Evolutionary conservation across 2,888 invertebrate genomes (phyloP), one percentile per base, ranked within the genome.

Genomic region (Heliothis peltigera): DNA sequence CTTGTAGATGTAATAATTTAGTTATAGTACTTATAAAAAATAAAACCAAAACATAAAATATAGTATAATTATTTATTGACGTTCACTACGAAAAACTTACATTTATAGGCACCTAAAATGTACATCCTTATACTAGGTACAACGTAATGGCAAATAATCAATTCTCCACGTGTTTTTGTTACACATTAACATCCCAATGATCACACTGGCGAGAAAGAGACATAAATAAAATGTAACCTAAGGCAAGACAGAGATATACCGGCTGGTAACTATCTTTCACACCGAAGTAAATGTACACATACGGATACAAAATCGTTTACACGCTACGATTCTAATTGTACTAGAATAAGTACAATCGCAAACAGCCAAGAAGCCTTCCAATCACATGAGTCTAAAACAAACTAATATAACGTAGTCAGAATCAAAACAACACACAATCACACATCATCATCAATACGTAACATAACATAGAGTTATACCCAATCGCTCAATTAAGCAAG

Each of bases 51-150:
- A 22, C 1, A 56, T 71, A 74, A 81, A 77, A 84, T n/a, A n/a
- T n/a, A 77, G 66, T 80, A 75, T 69, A 83, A 88, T 90, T 91
- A 88, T 90, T 92, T 92, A 92, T 89, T 92, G 84, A 84, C 86
- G 87, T 92, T 87, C 88, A 88, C 92, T 91, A 87, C 87, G 91
- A 86, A 86, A 92, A 91, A 86, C 94, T 94, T 95, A 95, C 85
- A 92, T 88, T 88, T 89, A 93, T 79, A 91, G 90, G 91, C 90
- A 93, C 90, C 91, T 94, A 93, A 90, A 93, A 94, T 94, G 91
- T 94, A 95, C 94, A 95, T 85, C 85, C 94, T 95, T 94, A 95
- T 82, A 80, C 94, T 94, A 95, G 87, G 91, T 93, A 94, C 91
- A 90, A 92, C 87, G 81, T 92, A 94, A 94, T 95, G 95, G 95